Evolutionary conservation across 2,888 invertebrate genomes (phyloP).

Genomic region (Drosophila prolongata): DNA sequence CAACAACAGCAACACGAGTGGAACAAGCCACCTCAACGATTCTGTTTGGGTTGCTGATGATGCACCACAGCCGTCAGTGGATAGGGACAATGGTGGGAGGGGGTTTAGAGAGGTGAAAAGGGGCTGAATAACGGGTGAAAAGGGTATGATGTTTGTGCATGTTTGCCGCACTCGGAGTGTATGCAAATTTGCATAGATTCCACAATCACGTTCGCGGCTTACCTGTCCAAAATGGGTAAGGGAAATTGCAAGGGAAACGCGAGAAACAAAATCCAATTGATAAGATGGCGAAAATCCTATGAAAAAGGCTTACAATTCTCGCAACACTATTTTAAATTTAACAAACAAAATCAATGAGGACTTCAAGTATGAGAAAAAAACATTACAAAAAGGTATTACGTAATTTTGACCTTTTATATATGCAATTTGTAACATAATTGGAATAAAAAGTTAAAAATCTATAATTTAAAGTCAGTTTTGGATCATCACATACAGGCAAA

Average conservation of each 20-base stretch:
- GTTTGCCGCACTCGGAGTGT: constrained; percentile 47
- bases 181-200: constrained; percentile 60
- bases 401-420: too few species aligned
- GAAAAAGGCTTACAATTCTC: not conserved
- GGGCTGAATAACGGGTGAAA: not conserved
- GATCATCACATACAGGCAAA: too few species aligned
- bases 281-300: not conserved
- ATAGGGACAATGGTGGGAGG: constrained; percentile 7
- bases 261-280: not conserved
- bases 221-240: constrained; percentile 8
- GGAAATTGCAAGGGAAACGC: not conserved
- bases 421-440: too few species aligned
- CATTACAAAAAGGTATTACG: too few species aligned
- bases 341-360: not conserved
- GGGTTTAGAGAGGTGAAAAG: not conserved
- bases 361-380: not conserved
- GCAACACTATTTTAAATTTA: not conserved
- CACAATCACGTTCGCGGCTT: constrained; percentile 36
- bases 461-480: too few species aligned
- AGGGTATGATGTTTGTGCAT: constrained; percentile 42
- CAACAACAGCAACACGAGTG: constrained; percentile 44
- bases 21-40: constrained; percentile 43
- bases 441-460: too few species aligned
- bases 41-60: constrained; percentile 41
- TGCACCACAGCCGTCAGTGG: constrained; percentile 31